Base-by-base conservation (phyloP, 2,888 invertebrate genomes). In the Agonopterix alstromeriana region DNA sequence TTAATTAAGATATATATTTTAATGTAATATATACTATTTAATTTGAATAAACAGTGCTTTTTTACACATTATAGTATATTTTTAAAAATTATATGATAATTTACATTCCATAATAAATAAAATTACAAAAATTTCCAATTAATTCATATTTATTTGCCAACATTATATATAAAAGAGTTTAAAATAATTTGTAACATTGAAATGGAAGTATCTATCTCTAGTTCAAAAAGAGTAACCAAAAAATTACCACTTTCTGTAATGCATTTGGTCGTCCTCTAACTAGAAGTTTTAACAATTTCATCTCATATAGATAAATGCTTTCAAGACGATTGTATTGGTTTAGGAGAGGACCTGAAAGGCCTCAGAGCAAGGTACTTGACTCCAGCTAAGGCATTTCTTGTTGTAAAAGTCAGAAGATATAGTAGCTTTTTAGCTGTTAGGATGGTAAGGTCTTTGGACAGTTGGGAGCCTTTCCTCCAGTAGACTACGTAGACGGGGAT, bases 41-140 rank as follows among this genome's bases (percentile, higher is more conserved):
- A 87, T 87, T 88, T 86, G 82, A 88, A 85, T 88, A 87, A 88
- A 87, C 75, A 76, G 76, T 82, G 88, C 87, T 88, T 88, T 88
- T 88, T 78, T 84, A 78, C 65, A 73, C 64, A 56, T 52, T 36
- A 41, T 47, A 50, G 55, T 54, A 61, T 60, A 58, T 47, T 57
- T 64, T 58, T 50, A 9, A 38, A 36, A 38, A 5, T n/a, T 38
- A 38, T n/a, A 38, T 9, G 38, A n/a, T 38, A 38, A n/a, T 38
- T 27, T 27, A 27, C 27, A 42, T 14, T 27, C 8, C 27, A 51
- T 40, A 49, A 36, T 17, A 44, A 44, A 52, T 54, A 46, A 42
- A 41, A 27, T 43, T 12, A 9, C 35, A 42, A 45, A 9, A 49
- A 47, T 38, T 48, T 55, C 35, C 51, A 47, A 60, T 48, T 67